Evolutionary conservation across 2,113 vertebrate genomes (phyloP).

Genomic region (Lepisosteus osseus): DNA sequence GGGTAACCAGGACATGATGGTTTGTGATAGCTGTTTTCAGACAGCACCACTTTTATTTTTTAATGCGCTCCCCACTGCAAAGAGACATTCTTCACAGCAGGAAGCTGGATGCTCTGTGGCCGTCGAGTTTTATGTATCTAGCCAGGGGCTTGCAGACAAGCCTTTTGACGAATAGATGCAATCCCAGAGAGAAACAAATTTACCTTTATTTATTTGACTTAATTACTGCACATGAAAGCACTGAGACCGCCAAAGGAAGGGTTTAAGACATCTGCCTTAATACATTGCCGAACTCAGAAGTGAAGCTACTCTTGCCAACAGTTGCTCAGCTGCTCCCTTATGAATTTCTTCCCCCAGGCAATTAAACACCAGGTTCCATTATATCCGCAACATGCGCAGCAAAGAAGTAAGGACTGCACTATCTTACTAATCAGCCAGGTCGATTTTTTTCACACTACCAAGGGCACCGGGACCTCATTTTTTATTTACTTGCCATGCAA

Average conservation of each 20-base stretch:
- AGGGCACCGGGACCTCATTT: neutral
- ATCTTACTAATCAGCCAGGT: too few species aligned
- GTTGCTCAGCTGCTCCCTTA: neutral
- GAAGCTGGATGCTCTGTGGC: neutral
- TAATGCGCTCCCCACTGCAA: neutral
- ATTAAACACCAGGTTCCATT: neutral
- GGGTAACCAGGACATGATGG: neutral
- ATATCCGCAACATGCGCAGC: neutral
- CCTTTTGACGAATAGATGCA: neutral
- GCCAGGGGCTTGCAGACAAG: neutral
- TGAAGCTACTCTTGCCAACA: too few species aligned
- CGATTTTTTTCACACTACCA: neutral
- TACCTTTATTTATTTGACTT: neutral
- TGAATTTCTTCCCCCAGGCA: neutral
- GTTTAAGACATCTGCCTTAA: neutral
- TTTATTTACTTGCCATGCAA: conserved; percentile 7
- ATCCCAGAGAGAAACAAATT: neutral
- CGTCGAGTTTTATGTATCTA: neutral
- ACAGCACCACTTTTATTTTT: too few species aligned
- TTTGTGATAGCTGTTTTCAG: neutral
- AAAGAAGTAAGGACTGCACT: neutral
- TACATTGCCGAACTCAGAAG: neutral
- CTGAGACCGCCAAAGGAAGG: neutral
- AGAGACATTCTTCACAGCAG: neutral
- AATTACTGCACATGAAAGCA: conserved; percentile 7